Percentiles rank a stretch among this genome's conserved stretches.
Conservation (phyloP, 2,113 vertebrate species). For the Gadus chalcogrammus region DNA sequence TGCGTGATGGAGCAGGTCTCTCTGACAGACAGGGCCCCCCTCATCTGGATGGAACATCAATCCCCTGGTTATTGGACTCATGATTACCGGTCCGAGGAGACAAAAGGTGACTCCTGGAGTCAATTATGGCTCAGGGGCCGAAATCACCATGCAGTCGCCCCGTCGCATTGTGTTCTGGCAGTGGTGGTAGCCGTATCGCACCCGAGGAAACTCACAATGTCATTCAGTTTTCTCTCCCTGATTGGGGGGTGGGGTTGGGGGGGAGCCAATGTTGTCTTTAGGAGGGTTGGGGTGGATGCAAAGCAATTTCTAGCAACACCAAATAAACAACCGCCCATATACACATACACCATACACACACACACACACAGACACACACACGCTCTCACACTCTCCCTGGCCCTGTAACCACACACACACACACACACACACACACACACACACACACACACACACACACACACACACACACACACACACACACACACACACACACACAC, state of each 20-base stretch:
- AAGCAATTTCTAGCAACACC: slow-evolving; percentile 69
- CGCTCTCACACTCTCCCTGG: no score
- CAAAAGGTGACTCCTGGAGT: slow-evolving; percentile 50
- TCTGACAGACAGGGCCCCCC: no score
- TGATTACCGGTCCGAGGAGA: slow-evolving; percentile 22
- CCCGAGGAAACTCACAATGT: slow-evolving; percentile 65
- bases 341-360: no score
- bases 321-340: slow-evolving; percentile 55
- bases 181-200: slow-evolving; percentile 49
- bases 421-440: no score
- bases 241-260: slow-evolving; percentile 21
- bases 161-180: slow-evolving; percentile 46
- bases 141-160: slow-evolving; percentile 48
- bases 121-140: slow-evolving; percentile 46
- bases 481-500: slow-evolving; percentile 30
- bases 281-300: slow-evolving; percentile 45
- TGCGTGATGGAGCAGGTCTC: no score
- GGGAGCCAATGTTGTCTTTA: slow-evolving; percentile 59
- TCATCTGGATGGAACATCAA: background rate
- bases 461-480: slow-evolving; percentile 20
- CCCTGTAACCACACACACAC: no score
- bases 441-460: no score
- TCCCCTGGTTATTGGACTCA: slow-evolving; percentile 31
- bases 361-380: no score
- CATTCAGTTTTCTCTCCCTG: slow-evolving; percentile 58